phyloP scores from a whole-genome alignment of 2,888 invertebrate species.

The Microctonus aethiopoides region DNA sequence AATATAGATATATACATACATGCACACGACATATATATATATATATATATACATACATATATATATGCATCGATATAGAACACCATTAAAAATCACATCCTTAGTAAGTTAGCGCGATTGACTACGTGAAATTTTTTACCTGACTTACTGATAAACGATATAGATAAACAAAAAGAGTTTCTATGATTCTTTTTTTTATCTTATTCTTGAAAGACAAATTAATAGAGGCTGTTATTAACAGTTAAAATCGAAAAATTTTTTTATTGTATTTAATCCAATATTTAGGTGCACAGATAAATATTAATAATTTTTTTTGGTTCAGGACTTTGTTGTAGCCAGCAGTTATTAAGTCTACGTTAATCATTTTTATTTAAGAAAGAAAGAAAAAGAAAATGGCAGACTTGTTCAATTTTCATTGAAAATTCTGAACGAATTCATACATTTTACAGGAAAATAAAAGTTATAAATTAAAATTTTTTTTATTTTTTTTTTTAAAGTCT shows the following conservation, averaged over 20 bases:
- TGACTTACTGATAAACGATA: slow-evolving; percentile 10
- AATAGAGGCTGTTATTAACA: neutral
- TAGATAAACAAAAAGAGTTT: slow-evolving; percentile 25
- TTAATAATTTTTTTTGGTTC: neutral
- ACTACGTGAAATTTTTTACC: neutral
- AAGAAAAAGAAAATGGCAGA: neutral
- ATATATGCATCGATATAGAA: slow-evolving; percentile 31
- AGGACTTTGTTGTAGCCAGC: neutral
- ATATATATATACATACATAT: neutral
- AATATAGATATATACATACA: no score
- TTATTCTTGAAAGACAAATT: slow-evolving; percentile 10
- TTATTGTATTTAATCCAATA: neutral
- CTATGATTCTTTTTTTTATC: slow-evolving; percentile 21
- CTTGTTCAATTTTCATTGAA: neutral
- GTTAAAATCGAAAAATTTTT: neutral
- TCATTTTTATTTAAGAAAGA: neutral
- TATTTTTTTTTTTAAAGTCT: slow-evolving; percentile 42
- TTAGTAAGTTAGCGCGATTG: slow-evolving; percentile 29
- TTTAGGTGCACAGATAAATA: neutral
- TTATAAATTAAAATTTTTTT: no score
- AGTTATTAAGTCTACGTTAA: neutral
- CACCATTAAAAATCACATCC: slow-evolving; percentile 20
- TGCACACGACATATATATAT: no score
- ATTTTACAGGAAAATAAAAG: neutral
- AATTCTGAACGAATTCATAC: neutral